These are phyloP conservation scores for Herminia tarsipennalis DNA, from an alignment of 2,888 invertebrate species.

Conservation along the genomic window DNA sequence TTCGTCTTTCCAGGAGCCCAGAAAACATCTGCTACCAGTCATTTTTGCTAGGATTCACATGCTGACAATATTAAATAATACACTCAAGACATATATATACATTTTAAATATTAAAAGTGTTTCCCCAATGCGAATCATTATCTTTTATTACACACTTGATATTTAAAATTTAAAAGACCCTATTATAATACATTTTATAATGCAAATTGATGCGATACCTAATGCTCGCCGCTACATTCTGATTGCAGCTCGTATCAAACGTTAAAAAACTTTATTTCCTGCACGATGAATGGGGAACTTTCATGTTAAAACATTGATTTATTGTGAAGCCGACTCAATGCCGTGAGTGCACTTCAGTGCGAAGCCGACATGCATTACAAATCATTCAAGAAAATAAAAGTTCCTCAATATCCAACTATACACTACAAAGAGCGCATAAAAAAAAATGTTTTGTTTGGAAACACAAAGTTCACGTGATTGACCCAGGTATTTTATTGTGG, in stretches of 20 bases:
- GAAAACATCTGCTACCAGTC: constrained; percentile 88
- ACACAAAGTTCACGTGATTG: constrained; percentile 91
- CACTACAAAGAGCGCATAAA: constrained; percentile 62
- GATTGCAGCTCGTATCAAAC: constrained; percentile 9
- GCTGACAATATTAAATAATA: constrained; percentile 86
- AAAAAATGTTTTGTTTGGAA: constrained; percentile 88
- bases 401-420: constrained; percentile 50
- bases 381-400: constrained; percentile 56
- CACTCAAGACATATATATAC: constrained; percentile 87
- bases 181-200: constrained; percentile 18
- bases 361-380: constrained; percentile 45
- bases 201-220: constrained; percentile 16
- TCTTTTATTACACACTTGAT: constrained; percentile 39
- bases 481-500: constrained; percentile 84
- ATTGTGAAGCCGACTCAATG: constrained; percentile 19
- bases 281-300: constrained; percentile 18
- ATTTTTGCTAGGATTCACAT: constrained; percentile 90
- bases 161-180: constrained; percentile 19
- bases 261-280: constrained; percentile 15
- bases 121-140: constrained; percentile 86
- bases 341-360: constrained; percentile 42
- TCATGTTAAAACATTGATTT: constrained; percentile 22
- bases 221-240: constrained; percentile 8
- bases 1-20: constrained; percentile 86
- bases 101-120: constrained; percentile 89